phyloP scores from a whole-genome alignment of 2,113 vertebrate species.

The Cacatua alba region DNA sequence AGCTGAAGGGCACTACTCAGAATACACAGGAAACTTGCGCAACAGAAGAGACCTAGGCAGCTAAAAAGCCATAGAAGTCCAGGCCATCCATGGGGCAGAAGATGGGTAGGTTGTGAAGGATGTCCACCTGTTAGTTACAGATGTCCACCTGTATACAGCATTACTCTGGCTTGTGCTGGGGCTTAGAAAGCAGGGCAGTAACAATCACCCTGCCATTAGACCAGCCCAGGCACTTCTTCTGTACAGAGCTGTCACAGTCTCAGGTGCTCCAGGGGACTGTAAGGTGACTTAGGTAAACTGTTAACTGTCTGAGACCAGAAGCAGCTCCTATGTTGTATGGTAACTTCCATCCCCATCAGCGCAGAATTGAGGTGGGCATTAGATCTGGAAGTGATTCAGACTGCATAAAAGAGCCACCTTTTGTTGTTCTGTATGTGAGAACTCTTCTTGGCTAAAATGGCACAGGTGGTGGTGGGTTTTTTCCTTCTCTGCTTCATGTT shows the following conservation, averaged over 20 bases:
- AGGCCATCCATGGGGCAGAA: background rate
- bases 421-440: background rate
- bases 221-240: background rate
- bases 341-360: background rate
- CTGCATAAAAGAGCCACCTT: background rate
- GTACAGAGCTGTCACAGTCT: background rate
- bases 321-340: background rate
- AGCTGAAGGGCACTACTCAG: background rate
- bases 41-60: background rate
- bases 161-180: background rate
- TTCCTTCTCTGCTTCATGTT: background rate
- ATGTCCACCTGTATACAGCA: background rate
- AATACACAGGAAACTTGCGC: background rate
- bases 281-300: background rate
- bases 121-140: background rate
- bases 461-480: accelerated
- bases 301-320: background rate
- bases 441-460: background rate
- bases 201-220: background rate
- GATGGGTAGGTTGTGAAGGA: background rate
- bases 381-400: background rate
- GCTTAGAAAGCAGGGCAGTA: background rate
- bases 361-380: background rate
- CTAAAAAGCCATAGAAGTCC: background rate
- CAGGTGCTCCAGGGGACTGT: background rate